Evolutionary conservation across 2,113 vertebrate genomes (phyloP).

Genomic region (Cephalopterus ornatus): DNA sequence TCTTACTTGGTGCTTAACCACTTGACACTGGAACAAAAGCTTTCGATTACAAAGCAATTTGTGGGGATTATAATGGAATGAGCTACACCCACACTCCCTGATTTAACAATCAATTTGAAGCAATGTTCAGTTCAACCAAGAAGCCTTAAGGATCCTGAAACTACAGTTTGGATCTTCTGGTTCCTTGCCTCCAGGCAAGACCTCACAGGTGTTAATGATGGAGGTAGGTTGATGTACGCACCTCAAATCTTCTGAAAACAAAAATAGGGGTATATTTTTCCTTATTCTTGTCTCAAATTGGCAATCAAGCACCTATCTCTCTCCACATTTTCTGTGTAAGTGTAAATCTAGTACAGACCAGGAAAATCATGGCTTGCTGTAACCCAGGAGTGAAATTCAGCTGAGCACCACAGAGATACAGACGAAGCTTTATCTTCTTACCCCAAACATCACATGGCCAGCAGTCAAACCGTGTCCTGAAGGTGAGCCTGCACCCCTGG

Average conservation of each 20-base stretch:
- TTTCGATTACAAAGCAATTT: conserved; percentile 76
- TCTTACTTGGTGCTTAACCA: conserved; percentile 68
- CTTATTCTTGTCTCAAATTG: not conserved
- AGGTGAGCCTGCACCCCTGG: fast-evolving
- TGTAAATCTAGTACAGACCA: not conserved
- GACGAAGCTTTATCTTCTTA: not conserved
- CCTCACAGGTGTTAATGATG: not conserved
- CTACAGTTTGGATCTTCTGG: not conserved
- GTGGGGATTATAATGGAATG: conserved; percentile 68
- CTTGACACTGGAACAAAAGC: conserved; percentile 76
- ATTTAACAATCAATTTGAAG: conserved; percentile 70
- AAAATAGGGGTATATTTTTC: not conserved
- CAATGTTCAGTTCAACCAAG: conserved; percentile 4
- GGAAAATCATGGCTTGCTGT: not conserved
- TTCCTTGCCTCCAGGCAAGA: not conserved
- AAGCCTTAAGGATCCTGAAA: conserved; percentile 7
- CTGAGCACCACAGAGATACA: not conserved
- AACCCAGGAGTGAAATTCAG: not conserved
- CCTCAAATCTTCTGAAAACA: not conserved
- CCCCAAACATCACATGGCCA: not conserved
- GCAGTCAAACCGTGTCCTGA: not conserved
- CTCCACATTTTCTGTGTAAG: not conserved
- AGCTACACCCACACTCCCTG: conserved; percentile 57
- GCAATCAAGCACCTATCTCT: not conserved
- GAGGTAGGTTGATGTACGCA: not conserved